phyloP scores from a whole-genome alignment of 2,113 vertebrate genomes.

The Bufo gargarizans region DNA sequence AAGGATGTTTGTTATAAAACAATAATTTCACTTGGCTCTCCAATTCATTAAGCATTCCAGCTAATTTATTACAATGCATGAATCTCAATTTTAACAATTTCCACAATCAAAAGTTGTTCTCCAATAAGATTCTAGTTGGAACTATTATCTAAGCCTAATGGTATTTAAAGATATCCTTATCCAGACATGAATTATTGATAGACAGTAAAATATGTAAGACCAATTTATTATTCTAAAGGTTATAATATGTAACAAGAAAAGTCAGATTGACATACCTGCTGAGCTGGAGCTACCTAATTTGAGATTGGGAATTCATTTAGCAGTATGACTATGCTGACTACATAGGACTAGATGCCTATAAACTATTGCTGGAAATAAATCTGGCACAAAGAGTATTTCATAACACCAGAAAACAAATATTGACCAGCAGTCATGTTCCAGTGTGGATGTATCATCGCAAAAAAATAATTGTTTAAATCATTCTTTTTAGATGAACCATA shows the following conservation, averaged over 20 bases:
- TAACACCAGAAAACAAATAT: not conserved
- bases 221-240: constrained; percentile 38
- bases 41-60: constrained; percentile 13
- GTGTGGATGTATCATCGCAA: no score
- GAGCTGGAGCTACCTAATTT: not conserved
- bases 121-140: not conserved
- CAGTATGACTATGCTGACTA: not conserved
- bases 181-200: constrained; percentile 23
- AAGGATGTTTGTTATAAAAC: constrained; percentile 4
- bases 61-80: constrained; percentile 35
- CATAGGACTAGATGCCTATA: not conserved
- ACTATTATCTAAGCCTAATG: constrained; percentile 28
- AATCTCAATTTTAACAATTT: constrained; percentile 26
- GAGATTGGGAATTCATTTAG: not conserved
- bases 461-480: no score
- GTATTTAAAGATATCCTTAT: not conserved
- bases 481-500: no score
- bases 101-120: not conserved
- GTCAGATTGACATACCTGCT: constrained; percentile 4
- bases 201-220: not conserved
- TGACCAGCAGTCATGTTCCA: no score
- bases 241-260: constrained; percentile 20
- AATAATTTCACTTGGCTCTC: constrained; percentile 14
- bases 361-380: no score
- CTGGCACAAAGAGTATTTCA: not conserved